Evolutionary conservation across 2,888 invertebrate species (phyloP), one percentile per base, ranked within the genome.

Genomic region (Diaperis boleti): DNA sequence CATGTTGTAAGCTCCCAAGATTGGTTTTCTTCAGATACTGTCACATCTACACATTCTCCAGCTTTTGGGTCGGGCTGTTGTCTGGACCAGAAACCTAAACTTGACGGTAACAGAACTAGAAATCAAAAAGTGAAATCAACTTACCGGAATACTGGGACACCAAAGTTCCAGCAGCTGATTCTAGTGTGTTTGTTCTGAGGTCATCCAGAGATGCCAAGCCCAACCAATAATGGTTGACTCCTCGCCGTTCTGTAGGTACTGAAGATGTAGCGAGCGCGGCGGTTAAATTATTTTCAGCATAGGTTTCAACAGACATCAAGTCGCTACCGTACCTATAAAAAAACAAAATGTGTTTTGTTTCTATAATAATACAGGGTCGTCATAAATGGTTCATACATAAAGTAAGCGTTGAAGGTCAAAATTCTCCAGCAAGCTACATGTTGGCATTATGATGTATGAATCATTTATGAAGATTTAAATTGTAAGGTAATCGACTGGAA

Each of bases 1-100:
- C 98, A 98, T 20, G 96, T 95, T 56, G 94, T 94, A 64, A 98
- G 84, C 79, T 94, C 91, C 98, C 98, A 98, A 61, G 94, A 94
- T 82, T 96, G 95, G 66, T 85, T 86, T 61, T 89, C 89, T 71
- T 89, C 87, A 44, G 87, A 86, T 42, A 88, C 82, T 10, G 84
- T 84, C 1, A 92, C 93, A 69, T 94, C 92, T 5, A 96, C 96
- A 82, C 97, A 97, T 84, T 95, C 94, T 45, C 97, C 97, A 17
- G 89, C 88, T 72, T 87, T 86, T 10, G 95, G 91, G 80, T 95
- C 89, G 1, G 97, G 97, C 81, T 97, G 96, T 74, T 89, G 88
- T 68, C 92, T 82, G 50, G 93, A 92, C 97, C 97, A 97, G 82
- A 96, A 96, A 69, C 91, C 91, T 88, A 26, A 26, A 26, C n/a